Base-by-base conservation (phyloP, 2,888 invertebrate species). In the Alloscopus bannaensis region DNA sequence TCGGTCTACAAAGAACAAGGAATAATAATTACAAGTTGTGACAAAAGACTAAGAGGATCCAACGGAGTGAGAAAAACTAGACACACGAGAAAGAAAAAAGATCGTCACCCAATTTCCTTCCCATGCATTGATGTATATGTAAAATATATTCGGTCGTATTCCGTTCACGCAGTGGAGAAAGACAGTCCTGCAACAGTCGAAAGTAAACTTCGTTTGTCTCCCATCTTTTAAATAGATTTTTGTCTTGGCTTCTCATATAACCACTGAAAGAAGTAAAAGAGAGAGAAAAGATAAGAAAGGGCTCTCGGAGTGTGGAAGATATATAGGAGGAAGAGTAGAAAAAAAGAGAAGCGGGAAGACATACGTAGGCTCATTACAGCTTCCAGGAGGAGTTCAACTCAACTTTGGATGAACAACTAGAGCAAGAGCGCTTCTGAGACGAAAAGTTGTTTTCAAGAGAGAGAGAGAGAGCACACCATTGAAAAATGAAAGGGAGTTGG, bases 171-270 rank as follows among this genome's bases (percentile, higher is more conserved):
- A n/a, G 50, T 6, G 18, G 50, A 47, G 50, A n/a, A 18, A 16
- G 50, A 18, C 8, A 11, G 4, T 8, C n/a, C 18, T 8, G 20
- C 6, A 18, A 18, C 3, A 8, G 55, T 24, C 36, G 36, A 68
- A 55, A 70, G 70, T 71, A 71, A 71, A 71, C 50, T 71, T 71
- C 71, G 62, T 71, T 71, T 71, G 71, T 71, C 71, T 71, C 50
- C 22, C 8, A 40, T 45, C 55, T 70, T 71, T 71, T 62, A n/a
- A 66, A 64, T 18, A n/a, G n/a, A n/a, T n/a, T n/a, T n/a, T n/a
- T n/a, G n/a, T n/a, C n/a, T 36, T 36, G 36, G n/a, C 11, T 47
- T 6, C 18, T 13, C n/a, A 47, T 47, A 47, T n/a, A 18, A 18
- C 18, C n/a, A n/a, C 3, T 13, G 3, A n/a, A 47, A 13, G 18